Evolutionary conservation across 2,888 invertebrate species (phyloP).

Genomic region (Aphidius colemani): DNA sequence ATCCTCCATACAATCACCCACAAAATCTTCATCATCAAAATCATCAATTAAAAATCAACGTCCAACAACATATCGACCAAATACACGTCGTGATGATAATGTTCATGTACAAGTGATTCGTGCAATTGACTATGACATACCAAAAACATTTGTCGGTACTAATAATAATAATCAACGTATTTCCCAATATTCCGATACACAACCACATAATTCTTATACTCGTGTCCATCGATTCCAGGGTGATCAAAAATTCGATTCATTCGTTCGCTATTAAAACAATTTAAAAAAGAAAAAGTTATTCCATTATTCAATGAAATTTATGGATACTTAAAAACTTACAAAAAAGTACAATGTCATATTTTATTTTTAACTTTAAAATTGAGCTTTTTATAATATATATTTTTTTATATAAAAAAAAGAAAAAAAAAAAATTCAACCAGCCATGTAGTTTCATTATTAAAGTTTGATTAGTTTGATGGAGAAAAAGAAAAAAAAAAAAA

Average conservation of each 20-base stretch:
- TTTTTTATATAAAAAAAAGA: not conserved
- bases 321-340: no score
- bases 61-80: slow-evolving; percentile 54
- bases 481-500: not conserved
- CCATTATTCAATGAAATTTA: no score
- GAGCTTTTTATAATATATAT: not conserved
- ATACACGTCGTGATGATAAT: slow-evolving; percentile 49
- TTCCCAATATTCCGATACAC: slow-evolving; percentile 25
- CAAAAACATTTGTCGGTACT: slow-evolving; percentile 33
- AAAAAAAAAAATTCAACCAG: no score
- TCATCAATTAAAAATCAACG: slow-evolving; percentile 38
- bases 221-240: slow-evolving; percentile 47
- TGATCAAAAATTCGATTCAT: slow-evolving; percentile 45
- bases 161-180: no score
- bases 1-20: slow-evolving; percentile 38
- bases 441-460: no score
- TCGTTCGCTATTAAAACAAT: slow-evolving; percentile 41
- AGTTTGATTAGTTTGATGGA: not conserved
- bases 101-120: slow-evolving; percentile 50
- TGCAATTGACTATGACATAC: slow-evolving; percentile 49
- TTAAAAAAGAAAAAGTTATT: no score
- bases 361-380: not conserved
- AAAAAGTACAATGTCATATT: not conserved
- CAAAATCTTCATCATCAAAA: slow-evolving; percentile 19
- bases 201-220: slow-evolving; percentile 43